A percentile compares a stretch with the other conserved stretches of the same genome.
Evolutionary conservation across 2,888 invertebrate genomes (phyloP).

Genomic region (Hemaris fuciformis): DNA sequence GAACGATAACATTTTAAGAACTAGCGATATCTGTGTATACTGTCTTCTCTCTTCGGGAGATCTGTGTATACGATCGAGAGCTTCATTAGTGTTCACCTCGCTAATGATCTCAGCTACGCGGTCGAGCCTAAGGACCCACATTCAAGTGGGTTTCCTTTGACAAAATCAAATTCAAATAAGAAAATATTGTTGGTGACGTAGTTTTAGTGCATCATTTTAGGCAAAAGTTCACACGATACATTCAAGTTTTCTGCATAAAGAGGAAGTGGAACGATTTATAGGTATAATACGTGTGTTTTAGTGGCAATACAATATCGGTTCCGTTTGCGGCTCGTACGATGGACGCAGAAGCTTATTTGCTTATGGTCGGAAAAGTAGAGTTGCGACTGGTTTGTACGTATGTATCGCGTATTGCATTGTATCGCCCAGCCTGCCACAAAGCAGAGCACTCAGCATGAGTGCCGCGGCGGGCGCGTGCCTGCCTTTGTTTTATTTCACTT

Average conservation of each 20-base stretch:
- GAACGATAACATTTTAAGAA: not conserved
- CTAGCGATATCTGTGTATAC: constrained; percentile 24
- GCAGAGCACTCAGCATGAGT: constrained; percentile 79
- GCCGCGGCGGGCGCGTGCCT: constrained; percentile 70
- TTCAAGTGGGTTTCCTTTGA: constrained; percentile 35
- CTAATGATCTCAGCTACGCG: constrained; percentile 61
- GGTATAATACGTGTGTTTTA: constrained; percentile 18
- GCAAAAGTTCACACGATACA: not conserved
- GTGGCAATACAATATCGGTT: constrained; percentile 45
- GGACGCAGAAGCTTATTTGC: constrained; percentile 25
- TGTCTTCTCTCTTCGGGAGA: constrained; percentile 48
- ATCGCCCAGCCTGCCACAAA: constrained; percentile 70
- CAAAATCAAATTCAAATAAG: constrained; percentile 27
- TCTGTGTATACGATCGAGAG: constrained; percentile 56
- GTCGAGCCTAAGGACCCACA: constrained; percentile 32
- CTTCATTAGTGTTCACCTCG: constrained; percentile 71
- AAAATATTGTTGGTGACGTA: not conserved
- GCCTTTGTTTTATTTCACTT: constrained; percentile 79
- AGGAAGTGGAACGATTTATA: not conserved
- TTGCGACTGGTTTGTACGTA: constrained; percentile 32
- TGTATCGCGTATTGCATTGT: constrained; percentile 61
- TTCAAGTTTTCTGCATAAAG: not conserved
- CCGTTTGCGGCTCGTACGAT: constrained; percentile 28
- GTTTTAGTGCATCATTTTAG: not conserved
- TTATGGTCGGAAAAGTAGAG: constrained; percentile 34